These are phyloP conservation scores for Limnephilus marmoratus DNA, from an alignment of 2,888 invertebrate species.

Conservation along the genomic window DNA sequence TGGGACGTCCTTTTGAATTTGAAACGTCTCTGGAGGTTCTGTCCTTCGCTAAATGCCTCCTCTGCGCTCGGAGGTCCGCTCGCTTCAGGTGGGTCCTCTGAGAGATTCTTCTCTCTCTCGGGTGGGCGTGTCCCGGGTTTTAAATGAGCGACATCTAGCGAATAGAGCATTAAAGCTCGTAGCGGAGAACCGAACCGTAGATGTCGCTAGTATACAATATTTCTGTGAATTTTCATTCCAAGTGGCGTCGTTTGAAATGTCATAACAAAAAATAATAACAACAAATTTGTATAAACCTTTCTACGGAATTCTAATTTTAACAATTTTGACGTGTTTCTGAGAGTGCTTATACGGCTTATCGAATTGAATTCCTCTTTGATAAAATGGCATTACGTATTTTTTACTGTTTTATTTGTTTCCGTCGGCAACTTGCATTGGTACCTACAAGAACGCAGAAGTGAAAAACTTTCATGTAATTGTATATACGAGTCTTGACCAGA, in stretches of 20 bases:
- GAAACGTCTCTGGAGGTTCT: slow-evolving; percentile 60
- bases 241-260: slow-evolving; percentile 2
- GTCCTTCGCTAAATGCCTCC: slow-evolving; percentile 54
- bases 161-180: slow-evolving; percentile 31
- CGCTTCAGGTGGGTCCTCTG: slow-evolving; percentile 64
- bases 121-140: slow-evolving; percentile 61
- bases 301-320: neutral
- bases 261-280: slow-evolving; percentile 11
- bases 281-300: neutral
- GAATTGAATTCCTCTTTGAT: too few species aligned
- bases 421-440: neutral
- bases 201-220: slow-evolving; percentile 51
- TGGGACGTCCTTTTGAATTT: slow-evolving; percentile 56
- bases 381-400: neutral
- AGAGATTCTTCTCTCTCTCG: slow-evolving; percentile 60
- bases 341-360: neutral
- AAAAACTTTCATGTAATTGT: neutral
- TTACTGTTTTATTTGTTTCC: neutral
- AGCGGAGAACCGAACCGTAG: slow-evolving; percentile 59
- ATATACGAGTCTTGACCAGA: neutral
- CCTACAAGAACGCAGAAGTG: neutral
- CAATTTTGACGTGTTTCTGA: too few species aligned
- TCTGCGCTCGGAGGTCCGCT: slow-evolving; percentile 53
- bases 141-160: slow-evolving; percentile 49
- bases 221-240: neutral